A percentile compares a stretch with the other conserved stretches of the same genome.
phyloP scores from a whole-genome alignment of 1,140 invertebrate species.

The Drosophila sproati region DNA sequence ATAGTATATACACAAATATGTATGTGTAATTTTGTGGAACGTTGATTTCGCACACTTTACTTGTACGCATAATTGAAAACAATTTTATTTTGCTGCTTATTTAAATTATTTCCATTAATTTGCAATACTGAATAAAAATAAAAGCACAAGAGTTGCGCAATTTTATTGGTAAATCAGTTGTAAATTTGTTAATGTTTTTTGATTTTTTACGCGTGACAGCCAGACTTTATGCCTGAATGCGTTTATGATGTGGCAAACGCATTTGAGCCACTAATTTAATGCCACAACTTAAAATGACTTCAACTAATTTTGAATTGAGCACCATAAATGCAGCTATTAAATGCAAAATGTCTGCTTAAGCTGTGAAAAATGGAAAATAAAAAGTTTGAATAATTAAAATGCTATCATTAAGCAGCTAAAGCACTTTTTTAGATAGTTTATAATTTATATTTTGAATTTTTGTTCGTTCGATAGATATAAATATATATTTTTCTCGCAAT shows the following conservation, averaged over 20 bases:
- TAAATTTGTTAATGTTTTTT: conserved; percentile 64
- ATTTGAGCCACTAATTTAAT: conserved; percentile 45
- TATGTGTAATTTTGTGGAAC: conserved; percentile 6
- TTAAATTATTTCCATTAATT: conserved; percentile 66
- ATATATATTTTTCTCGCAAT: too few species aligned
- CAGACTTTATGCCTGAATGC: conserved; percentile 48
- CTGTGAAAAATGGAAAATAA: too few species aligned
- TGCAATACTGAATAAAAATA: conserved; percentile 35
- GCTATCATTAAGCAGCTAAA: too few species aligned
- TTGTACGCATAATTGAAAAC: conserved; percentile 72
- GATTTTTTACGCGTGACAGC: conserved; percentile 25
- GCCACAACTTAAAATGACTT: conserved; percentile 14
- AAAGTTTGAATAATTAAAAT: too few species aligned
- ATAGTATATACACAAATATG: neutral
- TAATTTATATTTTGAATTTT: too few species aligned
- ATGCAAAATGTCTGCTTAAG: neutral
- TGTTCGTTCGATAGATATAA: too few species aligned
- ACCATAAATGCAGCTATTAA: neutral
- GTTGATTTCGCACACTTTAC: conserved; percentile 36
- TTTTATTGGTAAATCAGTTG: conserved; percentile 79
- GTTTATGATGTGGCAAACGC: conserved; percentile 40
- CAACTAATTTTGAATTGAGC: neutral
- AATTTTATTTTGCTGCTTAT: conserved; percentile 54
- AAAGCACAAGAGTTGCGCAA: conserved; percentile 20
- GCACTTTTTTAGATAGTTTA: too few species aligned